Base-by-base conservation (phyloP, 1,140 invertebrate species). In the Sitodiplosis mosellana region DNA sequence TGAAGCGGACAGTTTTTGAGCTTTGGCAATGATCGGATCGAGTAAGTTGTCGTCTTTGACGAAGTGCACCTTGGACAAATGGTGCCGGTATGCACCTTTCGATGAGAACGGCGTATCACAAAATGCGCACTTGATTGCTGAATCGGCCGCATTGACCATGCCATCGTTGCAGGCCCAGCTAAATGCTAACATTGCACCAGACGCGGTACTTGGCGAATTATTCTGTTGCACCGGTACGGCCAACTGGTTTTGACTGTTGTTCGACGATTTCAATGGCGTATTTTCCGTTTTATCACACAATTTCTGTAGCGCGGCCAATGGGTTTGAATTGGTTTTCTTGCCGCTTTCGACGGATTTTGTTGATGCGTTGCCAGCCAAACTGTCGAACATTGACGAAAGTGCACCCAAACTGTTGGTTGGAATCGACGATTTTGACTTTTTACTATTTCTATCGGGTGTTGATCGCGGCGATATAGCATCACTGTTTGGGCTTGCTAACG, bases 41-140 rank as follows among this genome's bases (percentile, higher is more conserved):
- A 78, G 76, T 55, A 81, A 83, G 3, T 80, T 81, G 11, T 83
- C 85, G 55, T 94, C 90, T 63, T 94, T 95, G 21, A 94, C 86
- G 58, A 95, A 89, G 67, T 96, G 91, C 80, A 93, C 92, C 61
- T 95, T 93, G 45, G 89, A 92, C 49, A 96, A 67, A 59, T 97
- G 92, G 66, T 95, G 91, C 54, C 92, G 77, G 66, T 95, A 97
- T 1, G 91, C 90, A 27, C 91, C 91, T 67, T 95, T 95, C 2
- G 91, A 94, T 47, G 91, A 87, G 63, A 96, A 95, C 10, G 87
- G 87, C 15, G 90, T 91, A 66, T 94, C 91, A 71, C 92, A 97
- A 55, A 93, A 88, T 17, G 90, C 87, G 68, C 92, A 95, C 63
- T 94, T 93, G 78, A 93, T 89, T 37, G 89, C 82, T 12, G 86